phyloP scores from a whole-genome alignment of 2,797 vertebrate genomes.

The Uromys caudimaculatus region DNA sequence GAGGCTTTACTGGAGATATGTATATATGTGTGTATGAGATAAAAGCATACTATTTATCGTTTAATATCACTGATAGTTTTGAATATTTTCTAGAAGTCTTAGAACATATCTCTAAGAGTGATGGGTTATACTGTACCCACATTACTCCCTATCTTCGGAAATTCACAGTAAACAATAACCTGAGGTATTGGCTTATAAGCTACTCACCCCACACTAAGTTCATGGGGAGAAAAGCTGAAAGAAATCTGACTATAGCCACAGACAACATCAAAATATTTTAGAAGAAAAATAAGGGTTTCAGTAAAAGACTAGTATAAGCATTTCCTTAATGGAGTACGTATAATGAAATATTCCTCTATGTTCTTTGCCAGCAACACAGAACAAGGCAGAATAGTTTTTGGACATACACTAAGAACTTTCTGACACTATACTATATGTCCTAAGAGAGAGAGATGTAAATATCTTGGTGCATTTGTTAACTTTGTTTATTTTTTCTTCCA shows the following conservation, averaged over 20 bases:
- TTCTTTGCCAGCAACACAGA: background rate
- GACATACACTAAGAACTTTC: background rate
- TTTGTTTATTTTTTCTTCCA: background rate
- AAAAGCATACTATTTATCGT: background rate
- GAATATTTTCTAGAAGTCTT: background rate
- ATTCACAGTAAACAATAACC: background rate
- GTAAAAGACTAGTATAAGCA: background rate
- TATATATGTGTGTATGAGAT: background rate
- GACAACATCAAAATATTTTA: background rate
- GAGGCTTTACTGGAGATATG: background rate
- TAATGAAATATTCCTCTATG: background rate
- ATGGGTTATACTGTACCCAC: background rate
- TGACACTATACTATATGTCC: background rate
- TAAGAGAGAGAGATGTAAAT: background rate
- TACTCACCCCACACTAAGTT: background rate
- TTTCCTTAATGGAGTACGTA: background rate
- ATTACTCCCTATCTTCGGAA: background rate
- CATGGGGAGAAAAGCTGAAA: background rate
- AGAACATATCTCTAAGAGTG: background rate
- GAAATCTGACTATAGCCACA: background rate
- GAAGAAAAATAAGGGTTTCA: background rate
- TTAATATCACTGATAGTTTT: background rate
- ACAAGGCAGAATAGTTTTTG: background rate
- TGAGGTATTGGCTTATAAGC: background rate
- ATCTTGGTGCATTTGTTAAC: background rate